Evolutionary conservation across 2,888 invertebrate genomes (phyloP), one percentile per base, ranked within the genome.

Genomic region (Ceriagrion tenellum): DNA sequence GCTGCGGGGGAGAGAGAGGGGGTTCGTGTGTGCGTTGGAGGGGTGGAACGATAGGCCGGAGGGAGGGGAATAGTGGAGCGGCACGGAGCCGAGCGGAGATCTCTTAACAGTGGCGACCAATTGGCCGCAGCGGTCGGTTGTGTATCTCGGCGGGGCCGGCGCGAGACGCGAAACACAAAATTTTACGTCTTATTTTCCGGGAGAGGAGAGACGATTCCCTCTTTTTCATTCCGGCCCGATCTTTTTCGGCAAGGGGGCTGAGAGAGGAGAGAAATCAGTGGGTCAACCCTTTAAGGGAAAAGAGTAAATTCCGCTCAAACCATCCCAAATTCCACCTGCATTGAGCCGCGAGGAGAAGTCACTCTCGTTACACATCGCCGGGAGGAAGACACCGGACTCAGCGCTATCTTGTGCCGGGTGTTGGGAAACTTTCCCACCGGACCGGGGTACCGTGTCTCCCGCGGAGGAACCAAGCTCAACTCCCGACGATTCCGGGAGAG

Each of bases 81-180:
- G 74, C 74, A 47, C 20, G 47, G 69, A 55, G 93, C 69, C 69
- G 69, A 93, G 63, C 20, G 40, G 47, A n/a, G 55, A 69, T 47
- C 20, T 47, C 74, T 74, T 55, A 12, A 26, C 93, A 93, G 93
- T 93, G 69, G 93, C 93, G 55, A 93, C 93, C 93, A 69, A 69
- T 69, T 26, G 74, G 69, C 93, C 93, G 69, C 47, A 40, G 93
- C 74, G 69, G 74, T 47, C 69, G 93, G 93, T 40, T 93, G 63
- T n/a, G 35, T 63, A 35, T 81, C 81, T 30, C 81, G 8, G 12
- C 59, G 81, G 30, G 30, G 47, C 69, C 93, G 63, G 69, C 69
- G 18, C 13, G 6, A 30, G 69, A 69, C n/a, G 69, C n/a, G n/a
- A 23, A n/a, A n/a, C 47, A 47, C 2, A 47, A 47, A 2, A 8